Conservation (phyloP, 2,113 vertebrate species). For the cat (Felis catus) region F.catus_Fca126_mat1.0 CM031416.1:52026001-52026500, state of each 20-base stretch:
- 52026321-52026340: constrained; percentile 21
- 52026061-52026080: background rate
- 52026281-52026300: background rate
- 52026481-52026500: background rate
- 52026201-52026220: constrained; percentile 42
- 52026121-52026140: constrained; percentile 3
- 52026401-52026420: background rate
- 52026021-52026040: background rate
- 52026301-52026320: constrained; percentile 33
- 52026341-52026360: background rate
- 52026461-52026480: background rate
- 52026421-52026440: background rate
- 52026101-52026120: background rate
- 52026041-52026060: background rate
- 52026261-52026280: constrained; percentile 37
- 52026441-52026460: background rate
- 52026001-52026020: background rate
- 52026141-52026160: constrained; percentile 4
- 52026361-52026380: background rate
- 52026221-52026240: background rate
- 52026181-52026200: background rate
- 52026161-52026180: background rate
- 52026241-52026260: constrained; percentile 18
- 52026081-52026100: background rate
- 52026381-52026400: background rate